phyloP scores from a whole-genome alignment of 2,797 vertebrate genomes.

The Picus viridis region DNA sequence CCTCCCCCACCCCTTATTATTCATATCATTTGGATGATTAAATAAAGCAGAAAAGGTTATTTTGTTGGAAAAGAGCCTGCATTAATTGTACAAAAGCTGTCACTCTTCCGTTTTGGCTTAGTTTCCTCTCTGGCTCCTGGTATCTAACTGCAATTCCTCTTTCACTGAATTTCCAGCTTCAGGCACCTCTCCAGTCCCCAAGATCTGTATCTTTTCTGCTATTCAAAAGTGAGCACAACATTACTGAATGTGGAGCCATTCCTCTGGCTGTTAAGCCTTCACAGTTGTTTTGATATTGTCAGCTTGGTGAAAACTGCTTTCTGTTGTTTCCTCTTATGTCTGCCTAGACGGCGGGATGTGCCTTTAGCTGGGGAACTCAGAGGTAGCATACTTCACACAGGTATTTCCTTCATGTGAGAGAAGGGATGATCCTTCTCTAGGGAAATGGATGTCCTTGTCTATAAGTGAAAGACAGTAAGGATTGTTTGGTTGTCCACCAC shows the following conservation, averaged over 20 bases:
- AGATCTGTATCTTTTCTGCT: not conserved
- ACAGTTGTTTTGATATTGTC: not conserved
- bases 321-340: not conserved
- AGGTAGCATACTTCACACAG: not conserved
- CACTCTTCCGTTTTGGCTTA: slow-evolving; percentile 61
- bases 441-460: not conserved
- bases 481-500: not conserved
- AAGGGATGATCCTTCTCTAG: not conserved
- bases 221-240: not conserved
- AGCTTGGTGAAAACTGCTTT: not conserved
- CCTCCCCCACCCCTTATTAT: not conserved
- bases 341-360: not conserved
- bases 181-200: slow-evolving; percentile 6
- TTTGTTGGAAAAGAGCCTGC: slow-evolving; percentile 58
- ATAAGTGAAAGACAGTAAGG: not conserved
- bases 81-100: slow-evolving; percentile 61
- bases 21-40: slow-evolving; percentile 50
- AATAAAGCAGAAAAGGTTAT: slow-evolving; percentile 62
- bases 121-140: not conserved
- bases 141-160: not conserved
- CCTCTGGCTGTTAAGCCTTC: not conserved
- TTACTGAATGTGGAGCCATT: not conserved
- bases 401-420: not conserved
- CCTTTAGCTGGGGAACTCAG: not conserved
- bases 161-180: slow-evolving; percentile 20